phyloP scores from a whole-genome alignment of 2,888 invertebrate genomes.

The Osmoderma eremita region DNA sequence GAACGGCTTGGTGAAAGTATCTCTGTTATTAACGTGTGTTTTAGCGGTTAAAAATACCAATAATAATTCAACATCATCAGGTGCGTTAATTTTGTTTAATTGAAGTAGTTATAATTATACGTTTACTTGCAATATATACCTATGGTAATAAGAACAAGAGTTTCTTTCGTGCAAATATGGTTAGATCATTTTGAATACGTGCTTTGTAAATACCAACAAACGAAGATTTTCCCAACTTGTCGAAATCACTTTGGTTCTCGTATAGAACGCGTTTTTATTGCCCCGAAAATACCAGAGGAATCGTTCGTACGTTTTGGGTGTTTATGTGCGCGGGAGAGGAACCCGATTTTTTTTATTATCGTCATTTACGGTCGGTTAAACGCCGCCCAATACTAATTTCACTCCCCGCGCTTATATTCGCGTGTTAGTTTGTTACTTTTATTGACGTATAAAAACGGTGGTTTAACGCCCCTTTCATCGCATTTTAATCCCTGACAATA shows the following conservation, averaged over 20 bases:
- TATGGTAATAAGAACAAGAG: too few species aligned
- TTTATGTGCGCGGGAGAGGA: slow-evolving; percentile 3
- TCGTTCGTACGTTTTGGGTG: background rate
- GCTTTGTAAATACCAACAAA: background rate
- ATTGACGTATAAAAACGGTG: slow-evolving; percentile 14
- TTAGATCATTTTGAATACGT: background rate
- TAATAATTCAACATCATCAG: background rate
- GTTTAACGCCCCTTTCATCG: slow-evolving; percentile 15
- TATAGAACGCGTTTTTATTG: slow-evolving; percentile 13
- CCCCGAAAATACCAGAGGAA: slow-evolving; percentile 12
- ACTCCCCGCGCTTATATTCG: slow-evolving; percentile 10
- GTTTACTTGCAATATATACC: too few species aligned
- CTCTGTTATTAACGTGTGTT: slow-evolving; percentile 7
- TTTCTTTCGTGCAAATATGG: too few species aligned
- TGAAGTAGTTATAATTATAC: too few species aligned
- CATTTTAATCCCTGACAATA: slow-evolving; percentile 1
- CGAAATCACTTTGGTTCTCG: background rate
- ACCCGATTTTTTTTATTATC: slow-evolving; percentile 10
- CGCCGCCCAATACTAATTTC: background rate
- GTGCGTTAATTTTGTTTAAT: background rate
- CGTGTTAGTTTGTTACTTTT: slow-evolving; percentile 16
- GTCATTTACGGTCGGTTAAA: slow-evolving; percentile 16
- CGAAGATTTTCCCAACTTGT: background rate
- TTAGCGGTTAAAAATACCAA: background rate
- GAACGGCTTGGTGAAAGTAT: slow-evolving; percentile 7